Percentiles rank a stretch among this genome's conserved stretches.
Conservation (phyloP, 2,113 vertebrate genomes). For the Cynoglossus semilaevis region DNA sequence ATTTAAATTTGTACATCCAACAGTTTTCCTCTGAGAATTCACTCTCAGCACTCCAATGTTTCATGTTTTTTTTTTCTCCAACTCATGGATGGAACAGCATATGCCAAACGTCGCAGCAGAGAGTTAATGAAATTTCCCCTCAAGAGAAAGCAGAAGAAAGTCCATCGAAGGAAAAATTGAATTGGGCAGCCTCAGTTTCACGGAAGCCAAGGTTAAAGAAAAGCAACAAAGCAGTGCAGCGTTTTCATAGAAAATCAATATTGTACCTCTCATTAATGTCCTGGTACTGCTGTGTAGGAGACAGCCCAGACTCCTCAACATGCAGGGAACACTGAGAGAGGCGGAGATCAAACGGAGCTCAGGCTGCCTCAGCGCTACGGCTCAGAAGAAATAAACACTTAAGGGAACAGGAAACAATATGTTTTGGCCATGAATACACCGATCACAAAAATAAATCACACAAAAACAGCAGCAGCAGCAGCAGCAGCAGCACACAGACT, state of each 20-base stretch:
- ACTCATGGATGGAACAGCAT: slow-evolving; percentile 30
- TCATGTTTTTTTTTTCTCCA: slow-evolving; percentile 3
- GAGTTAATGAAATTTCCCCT: slow-evolving; percentile 58
- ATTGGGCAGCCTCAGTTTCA: slow-evolving; percentile 52
- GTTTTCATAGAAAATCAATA: slow-evolving; percentile 72
- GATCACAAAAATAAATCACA: background rate
- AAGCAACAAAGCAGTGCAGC: slow-evolving; percentile 61
- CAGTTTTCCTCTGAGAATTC: background rate
- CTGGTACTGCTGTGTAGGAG: slow-evolving; percentile 41
- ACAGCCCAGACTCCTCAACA: slow-evolving; percentile 38
- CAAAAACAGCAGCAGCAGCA: slow-evolving; percentile 3
- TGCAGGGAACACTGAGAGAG: slow-evolving; percentile 23
- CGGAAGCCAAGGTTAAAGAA: slow-evolving; percentile 62
- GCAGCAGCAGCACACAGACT: background rate
- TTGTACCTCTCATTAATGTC: slow-evolving; percentile 61
- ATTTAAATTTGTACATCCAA: slow-evolving; percentile 22
- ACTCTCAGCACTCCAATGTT: slow-evolving; percentile 11
- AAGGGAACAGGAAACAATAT: background rate
- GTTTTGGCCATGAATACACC: background rate
- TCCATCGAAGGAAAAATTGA: slow-evolving; percentile 49
- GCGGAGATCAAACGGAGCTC: slow-evolving; percentile 11
- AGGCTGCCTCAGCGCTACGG: slow-evolving; percentile 8
- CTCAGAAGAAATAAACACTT: background rate
- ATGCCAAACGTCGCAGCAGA: slow-evolving; percentile 37
- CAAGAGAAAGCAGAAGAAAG: slow-evolving; percentile 36